These are phyloP conservation scores for Ophioninae sp. DNA, from an alignment of 2,888 invertebrate genomes.

Conservation along the genomic window DNA sequence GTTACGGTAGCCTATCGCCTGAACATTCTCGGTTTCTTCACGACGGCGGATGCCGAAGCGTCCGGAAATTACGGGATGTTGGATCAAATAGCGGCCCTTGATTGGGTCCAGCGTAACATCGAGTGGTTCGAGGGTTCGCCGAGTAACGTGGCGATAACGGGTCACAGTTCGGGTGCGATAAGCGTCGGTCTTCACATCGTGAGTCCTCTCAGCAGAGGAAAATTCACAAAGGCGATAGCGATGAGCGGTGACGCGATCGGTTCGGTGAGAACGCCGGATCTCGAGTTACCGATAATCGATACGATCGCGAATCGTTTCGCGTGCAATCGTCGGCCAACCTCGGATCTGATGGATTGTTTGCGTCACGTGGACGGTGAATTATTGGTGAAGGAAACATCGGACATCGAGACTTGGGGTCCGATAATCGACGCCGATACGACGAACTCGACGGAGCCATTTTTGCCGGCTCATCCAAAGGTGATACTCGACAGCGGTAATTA, in stretches of 20 bases:
- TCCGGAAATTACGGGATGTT: constrained; percentile 91
- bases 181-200: constrained; percentile 90
- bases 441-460: constrained; percentile 84
- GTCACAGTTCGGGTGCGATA: constrained; percentile 90
- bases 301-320: constrained; percentile 86
- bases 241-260: constrained; percentile 91
- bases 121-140: constrained; percentile 89
- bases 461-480: constrained; percentile 86
- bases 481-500: constrained; percentile 85
- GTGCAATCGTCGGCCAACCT: constrained; percentile 87
- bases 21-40: constrained; percentile 92
- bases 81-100: constrained; percentile 91
- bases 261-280: constrained; percentile 85
- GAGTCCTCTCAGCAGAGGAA: constrained; percentile 81
- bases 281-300: constrained; percentile 85
- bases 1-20: constrained; percentile 91
- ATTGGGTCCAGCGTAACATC: constrained; percentile 90
- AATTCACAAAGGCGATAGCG: constrained; percentile 89
- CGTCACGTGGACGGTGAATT: constrained; percentile 84
- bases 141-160: constrained; percentile 89
- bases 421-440: constrained; percentile 89
- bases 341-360: constrained; percentile 87
- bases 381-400: constrained; percentile 83
- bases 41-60: constrained; percentile 89
- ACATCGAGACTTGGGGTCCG: constrained; percentile 88